Evolutionary conservation across 1,140 invertebrate species (phyloP), one percentile per base, ranked within the genome.

Genomic region (Hestina assimilis): DNA sequence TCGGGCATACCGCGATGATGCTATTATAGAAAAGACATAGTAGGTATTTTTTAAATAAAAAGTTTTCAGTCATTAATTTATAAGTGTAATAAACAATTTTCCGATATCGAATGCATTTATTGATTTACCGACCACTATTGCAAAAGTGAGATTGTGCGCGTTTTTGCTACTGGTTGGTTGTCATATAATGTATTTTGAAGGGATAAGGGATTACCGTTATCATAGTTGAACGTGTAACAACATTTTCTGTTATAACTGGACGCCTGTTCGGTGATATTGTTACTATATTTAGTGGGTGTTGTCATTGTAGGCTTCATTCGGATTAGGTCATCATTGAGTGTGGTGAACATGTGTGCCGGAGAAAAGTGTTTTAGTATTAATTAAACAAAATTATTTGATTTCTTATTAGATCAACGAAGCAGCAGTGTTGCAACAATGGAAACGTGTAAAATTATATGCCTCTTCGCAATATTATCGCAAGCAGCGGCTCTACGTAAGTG

Each of bases 211-310:
- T 64, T 69, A 62, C 52, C 57, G 60, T 63, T 66, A 57, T 29
- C 47, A 24, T 15, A 59, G 55, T 57, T 65, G 48, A 57, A 26
- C 28, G 17, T 46, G 47, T 53, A 62, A 66, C 21, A 66, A 58
- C 47, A 58, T 68, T 73, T 79, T 73, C 62, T 75, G 72, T 83
- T 60, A 69, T 53, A 65, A 69, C 48, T 51, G 33, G 40, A 35
- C 47, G 19, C 33, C 35, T 21, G 55, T 70, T 56, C 24, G 51
- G 59, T 77, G 70, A 69, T 72, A 73, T 72, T 63, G 73, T 66
- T 77, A 82, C 83, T 86, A 86, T 84, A 85, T 83, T 77, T 86
- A 83, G 84, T 88, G 75, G 85, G 80, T 88, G 85, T 86, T 88
- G 85, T 88, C 85, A 88, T 85, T 83, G 70, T 69, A 64, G 65